phyloP scores from a whole-genome alignment of 2,797 vertebrate genomes.

The Harpagifer antarcticus region DNA sequence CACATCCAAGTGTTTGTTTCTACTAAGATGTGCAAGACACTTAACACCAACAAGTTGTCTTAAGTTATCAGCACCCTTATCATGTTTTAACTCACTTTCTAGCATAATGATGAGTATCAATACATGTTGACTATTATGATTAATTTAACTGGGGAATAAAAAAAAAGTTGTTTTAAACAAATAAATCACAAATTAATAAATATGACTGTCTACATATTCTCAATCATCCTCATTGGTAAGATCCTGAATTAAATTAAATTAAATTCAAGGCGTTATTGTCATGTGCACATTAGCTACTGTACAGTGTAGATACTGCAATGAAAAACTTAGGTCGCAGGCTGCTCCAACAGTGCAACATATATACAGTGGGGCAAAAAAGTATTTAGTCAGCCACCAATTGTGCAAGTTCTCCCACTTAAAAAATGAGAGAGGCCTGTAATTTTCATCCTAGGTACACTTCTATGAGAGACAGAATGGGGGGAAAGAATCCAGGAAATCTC shows the following conservation, averaged over 20 bases:
- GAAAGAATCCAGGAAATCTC: too few relatives aligned
- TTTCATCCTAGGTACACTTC: too few relatives aligned
- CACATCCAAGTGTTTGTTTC: not conserved
- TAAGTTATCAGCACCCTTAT: not conserved
- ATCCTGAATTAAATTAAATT: slow-evolving; percentile 5
- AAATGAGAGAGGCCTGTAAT: too few relatives aligned
- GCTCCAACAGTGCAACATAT: too few relatives aligned
- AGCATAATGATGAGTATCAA: not conserved
- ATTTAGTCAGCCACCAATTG: too few relatives aligned
- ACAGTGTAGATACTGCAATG: too few relatives aligned
- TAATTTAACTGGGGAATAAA: not conserved
- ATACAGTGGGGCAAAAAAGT: too few relatives aligned
- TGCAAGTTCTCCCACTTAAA: too few relatives aligned
- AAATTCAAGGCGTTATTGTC: too few relatives aligned
- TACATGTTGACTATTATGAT: not conserved
- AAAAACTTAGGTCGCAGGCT: too few relatives aligned
- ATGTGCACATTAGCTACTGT: too few relatives aligned
- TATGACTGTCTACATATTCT: slow-evolving; percentile 23
- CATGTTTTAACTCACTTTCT: not conserved
- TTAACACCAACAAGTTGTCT: not conserved
- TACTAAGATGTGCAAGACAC: not conserved
- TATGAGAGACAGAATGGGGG: too few relatives aligned
- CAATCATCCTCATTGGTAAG: slow-evolving; percentile 20
- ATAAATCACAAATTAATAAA: slow-evolving; percentile 7
- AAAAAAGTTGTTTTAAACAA: not conserved